Evolutionary conservation across 2,888 invertebrate genomes (phyloP).

Genomic region (Tetanocera ferruginea): DNA sequence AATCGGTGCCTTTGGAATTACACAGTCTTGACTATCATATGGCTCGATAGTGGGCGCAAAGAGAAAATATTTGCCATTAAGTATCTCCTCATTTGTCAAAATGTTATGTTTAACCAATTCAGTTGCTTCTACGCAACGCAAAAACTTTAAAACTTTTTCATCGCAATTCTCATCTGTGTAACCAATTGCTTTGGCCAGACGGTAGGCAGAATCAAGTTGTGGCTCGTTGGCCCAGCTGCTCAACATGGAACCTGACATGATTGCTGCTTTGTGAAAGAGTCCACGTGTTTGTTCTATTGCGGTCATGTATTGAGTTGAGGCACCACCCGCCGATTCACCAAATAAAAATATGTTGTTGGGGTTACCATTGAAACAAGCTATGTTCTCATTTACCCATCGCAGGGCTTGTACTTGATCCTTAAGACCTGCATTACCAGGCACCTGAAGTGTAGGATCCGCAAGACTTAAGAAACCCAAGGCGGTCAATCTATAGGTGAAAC

Average conservation of each 20-base stretch:
- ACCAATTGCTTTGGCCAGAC: constrained; percentile 62
- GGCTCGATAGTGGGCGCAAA: constrained; percentile 66
- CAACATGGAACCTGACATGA: constrained; percentile 63
- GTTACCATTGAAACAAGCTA: constrained; percentile 71
- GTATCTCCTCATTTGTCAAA: constrained; percentile 56
- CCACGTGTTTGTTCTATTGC: constrained; percentile 70
- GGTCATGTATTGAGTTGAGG: constrained; percentile 70
- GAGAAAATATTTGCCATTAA: constrained; percentile 55
- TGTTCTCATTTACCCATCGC: constrained; percentile 71
- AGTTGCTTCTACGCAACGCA: constrained; percentile 60
- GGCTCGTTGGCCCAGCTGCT: constrained; percentile 60
- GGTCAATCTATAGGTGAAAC: constrained; percentile 71
- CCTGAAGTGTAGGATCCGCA: constrained; percentile 68
- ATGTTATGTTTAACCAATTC: constrained; percentile 59
- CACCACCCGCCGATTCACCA: constrained; percentile 72
- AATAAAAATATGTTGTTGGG: constrained; percentile 71
- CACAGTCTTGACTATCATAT: constrained; percentile 59
- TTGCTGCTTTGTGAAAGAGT: constrained; percentile 65
- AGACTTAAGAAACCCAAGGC: constrained; percentile 71
- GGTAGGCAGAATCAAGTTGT: constrained; percentile 57
- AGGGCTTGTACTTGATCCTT: constrained; percentile 72
- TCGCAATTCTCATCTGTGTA: constrained; percentile 65
- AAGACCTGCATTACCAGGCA: constrained; percentile 72
- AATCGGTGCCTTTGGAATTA: constrained; percentile 57
- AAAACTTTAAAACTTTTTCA: constrained; percentile 61